Evolutionary conservation across 2,888 invertebrate genomes (phyloP), one percentile per base, ranked within the genome.

Genomic region (Eupithecia dodoneata): DNA sequence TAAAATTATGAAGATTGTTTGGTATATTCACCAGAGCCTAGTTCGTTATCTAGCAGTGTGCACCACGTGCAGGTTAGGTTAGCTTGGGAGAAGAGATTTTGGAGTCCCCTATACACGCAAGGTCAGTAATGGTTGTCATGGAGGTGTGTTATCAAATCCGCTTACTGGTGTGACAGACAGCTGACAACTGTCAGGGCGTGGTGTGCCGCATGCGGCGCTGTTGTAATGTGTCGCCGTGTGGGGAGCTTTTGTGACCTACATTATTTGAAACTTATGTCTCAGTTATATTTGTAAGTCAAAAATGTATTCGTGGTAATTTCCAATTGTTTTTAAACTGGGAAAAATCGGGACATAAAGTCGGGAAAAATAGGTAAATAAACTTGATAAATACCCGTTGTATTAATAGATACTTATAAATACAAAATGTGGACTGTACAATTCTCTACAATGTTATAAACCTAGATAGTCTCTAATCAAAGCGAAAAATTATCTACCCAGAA

Each of bases 81-180:
- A 1, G 30, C 30, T 30, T 30, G 30, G 30, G 30, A 30, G 30
- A 30, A 0, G 30, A 30, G 30, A 30, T 30, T 0, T 30, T 30
- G 30, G 30, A 30, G 30, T 30, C 30, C 30, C 30, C 30, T 1
- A 30, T 30, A 30, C 30, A 30, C 30, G 30, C 30, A 30, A 30
- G 45, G 63, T 49, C 47, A 74, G 71, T 47, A 55, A n/a, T 9
- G 9, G 9, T 18, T 18, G 18, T n/a, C 55, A 59, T 59, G 55
- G n/a, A 59, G 55, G 55, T 59, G 78, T 79, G 78, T 74, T 49
- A 71, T 10, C 44, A 76, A 78, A 59, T 75, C 78, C 75, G 70
- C 79, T 77, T 75, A 76, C 55, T 74, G 69, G 72, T 52, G 71
- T 78, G 80, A 80, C 15, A 47, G 77, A 76, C 78, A 80, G 77